phyloP scores from a whole-genome alignment of 2,888 invertebrate species.

The Anagyrus pseudococci region DNA sequence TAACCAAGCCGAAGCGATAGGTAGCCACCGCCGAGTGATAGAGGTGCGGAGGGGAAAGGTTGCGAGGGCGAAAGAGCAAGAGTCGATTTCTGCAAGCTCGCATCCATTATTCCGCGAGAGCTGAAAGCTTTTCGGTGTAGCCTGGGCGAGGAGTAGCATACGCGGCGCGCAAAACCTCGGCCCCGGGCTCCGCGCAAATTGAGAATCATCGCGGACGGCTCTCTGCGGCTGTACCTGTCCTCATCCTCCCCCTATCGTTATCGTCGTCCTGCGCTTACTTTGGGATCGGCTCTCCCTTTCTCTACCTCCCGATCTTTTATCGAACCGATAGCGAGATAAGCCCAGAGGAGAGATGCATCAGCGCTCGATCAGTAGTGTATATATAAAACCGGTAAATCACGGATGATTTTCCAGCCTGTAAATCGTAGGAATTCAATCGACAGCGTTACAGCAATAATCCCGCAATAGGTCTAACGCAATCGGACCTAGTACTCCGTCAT shows the following conservation, averaged over 20 bases:
- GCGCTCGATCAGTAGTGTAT: too few species aligned
- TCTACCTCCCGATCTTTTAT: neutral
- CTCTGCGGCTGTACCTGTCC: neutral
- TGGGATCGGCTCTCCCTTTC: neutral
- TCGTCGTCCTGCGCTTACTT: neutral
- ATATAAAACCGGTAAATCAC: too few species aligned
- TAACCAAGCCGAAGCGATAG: neutral
- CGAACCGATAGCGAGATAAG: too few species aligned
- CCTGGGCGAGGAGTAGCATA: too few species aligned
- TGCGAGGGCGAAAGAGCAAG: neutral
- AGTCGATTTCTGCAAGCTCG: conserved; percentile 2
- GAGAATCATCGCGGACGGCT: conserved; percentile 47
- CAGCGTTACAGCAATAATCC: too few species aligned
- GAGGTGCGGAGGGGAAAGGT: too few species aligned
- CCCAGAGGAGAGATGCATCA: too few species aligned
- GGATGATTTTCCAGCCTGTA: too few species aligned
- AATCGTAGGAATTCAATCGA: too few species aligned
- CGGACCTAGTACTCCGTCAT: too few species aligned
- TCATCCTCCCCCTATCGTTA: neutral
- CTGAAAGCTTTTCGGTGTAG: conserved; percentile 58
- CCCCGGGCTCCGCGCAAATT: conserved; percentile 41
- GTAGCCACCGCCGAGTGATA: neutral
- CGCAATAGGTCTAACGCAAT: too few species aligned
- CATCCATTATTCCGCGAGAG: conserved; percentile 55
- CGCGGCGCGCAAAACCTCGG: conserved; percentile 47